These are phyloP conservation scores for Nasonia longicornis DNA, from an alignment of 1,140 invertebrate species.

Conservation along the genomic window DNA sequence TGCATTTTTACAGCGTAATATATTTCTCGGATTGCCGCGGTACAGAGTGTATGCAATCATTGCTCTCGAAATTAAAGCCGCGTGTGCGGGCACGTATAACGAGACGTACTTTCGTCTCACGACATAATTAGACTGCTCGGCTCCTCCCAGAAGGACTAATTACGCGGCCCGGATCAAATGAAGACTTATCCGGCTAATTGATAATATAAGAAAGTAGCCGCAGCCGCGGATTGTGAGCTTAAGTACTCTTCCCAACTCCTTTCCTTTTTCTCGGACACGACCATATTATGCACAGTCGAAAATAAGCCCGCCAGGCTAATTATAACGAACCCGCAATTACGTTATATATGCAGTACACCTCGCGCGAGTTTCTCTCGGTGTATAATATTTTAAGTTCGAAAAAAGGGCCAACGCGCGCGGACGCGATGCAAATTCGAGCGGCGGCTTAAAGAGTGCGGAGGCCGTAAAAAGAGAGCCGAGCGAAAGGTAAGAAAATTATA, in stretches of 20 bases:
- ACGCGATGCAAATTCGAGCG: constrained; percentile 5
- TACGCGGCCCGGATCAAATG: background rate
- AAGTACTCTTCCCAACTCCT: too few species aligned
- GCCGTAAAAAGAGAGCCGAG: background rate
- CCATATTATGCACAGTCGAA: background rate
- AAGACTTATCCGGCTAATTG: constrained; percentile 7
- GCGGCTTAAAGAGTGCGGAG: background rate
- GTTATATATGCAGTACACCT: background rate
- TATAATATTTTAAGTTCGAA: background rate
- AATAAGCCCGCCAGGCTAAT: background rate
- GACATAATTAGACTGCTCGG: background rate
- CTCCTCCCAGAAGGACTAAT: background rate
- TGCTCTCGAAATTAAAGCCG: background rate
- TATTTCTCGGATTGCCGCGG: too few species aligned
- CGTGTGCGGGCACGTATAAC: background rate
- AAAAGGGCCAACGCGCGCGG: background rate
- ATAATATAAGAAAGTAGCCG: background rate
- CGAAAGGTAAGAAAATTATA: constrained; percentile 10
- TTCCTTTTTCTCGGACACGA: background rate
- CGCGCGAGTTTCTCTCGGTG: background rate
- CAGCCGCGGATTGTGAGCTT: background rate
- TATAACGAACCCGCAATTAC: constrained; percentile 11
- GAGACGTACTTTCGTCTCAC: background rate
- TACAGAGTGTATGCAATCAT: too few species aligned
- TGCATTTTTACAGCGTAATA: too few species aligned